A percentile compares a stretch with the other conserved stretches of the same genome.
These are phyloP conservation scores for Centruroides vittatus DNA, from an alignment of 1,140 invertebrate species.

Conservation along the genomic window DNA sequence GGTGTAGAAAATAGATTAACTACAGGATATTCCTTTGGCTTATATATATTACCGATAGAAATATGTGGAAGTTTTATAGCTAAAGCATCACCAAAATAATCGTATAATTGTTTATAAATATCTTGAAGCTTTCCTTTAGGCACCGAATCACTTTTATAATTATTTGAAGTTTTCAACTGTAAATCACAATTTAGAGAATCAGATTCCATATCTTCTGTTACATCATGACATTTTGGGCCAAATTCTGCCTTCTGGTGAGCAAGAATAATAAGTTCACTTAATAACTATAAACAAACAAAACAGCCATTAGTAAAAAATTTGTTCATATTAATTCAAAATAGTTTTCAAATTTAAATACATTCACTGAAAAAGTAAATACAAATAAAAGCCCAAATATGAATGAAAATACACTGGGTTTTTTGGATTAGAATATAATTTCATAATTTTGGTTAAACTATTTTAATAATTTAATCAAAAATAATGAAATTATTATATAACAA, in stretches of 20 bases:
- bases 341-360: too few relatives aligned
- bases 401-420: too few relatives aligned
- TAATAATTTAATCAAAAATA: too few relatives aligned
- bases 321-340: too few relatives aligned
- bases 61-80: slow-evolving; percentile 20
- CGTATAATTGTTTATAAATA: slow-evolving; percentile 25
- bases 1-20: slow-evolving; percentile 19
- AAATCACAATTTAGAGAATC: too few relatives aligned
- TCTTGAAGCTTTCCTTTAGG: not conserved
- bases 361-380: too few relatives aligned
- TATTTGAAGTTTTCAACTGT: too few relatives aligned
- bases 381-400: too few relatives aligned
- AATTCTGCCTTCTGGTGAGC: slow-evolving; percentile 19
- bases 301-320: too few relatives aligned
- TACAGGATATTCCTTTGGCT: slow-evolving; percentile 14
- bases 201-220: not conserved
- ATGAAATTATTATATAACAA: too few relatives aligned
- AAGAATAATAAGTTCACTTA: slow-evolving; percentile 4
- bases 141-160: not conserved
- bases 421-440: too few relatives aligned
- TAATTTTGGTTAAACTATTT: too few relatives aligned
- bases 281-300: not conserved
- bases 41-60: slow-evolving; percentile 1
- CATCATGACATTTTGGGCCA: slow-evolving; percentile 3
- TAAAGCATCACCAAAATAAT: slow-evolving; percentile 28